Evolutionary conservation across 2,113 vertebrate species (phyloP), one percentile per base, ranked within the genome.

Genomic region (Lonchura striata): DNA sequence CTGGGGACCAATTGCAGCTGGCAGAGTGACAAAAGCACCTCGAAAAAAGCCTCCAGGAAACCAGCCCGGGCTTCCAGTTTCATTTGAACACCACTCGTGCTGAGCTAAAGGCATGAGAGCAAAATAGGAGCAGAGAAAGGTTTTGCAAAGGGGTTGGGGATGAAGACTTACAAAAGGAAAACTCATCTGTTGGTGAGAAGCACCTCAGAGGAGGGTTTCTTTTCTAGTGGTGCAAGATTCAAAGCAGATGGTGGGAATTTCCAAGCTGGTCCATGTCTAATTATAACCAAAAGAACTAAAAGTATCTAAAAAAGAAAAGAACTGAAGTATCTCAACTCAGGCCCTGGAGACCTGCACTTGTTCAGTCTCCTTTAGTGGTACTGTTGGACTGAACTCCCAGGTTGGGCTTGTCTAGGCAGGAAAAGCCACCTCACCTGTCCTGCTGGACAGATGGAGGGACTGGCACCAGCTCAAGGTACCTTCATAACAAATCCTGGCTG

Each of bases 191-290:
- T 30, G 44, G 31, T 5, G 10, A 74, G 27, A 60, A 13, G 54
- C 37, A 89, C 21, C 60, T 82, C 74, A 20, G 49, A 77, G 78
- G 28, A 61, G 30, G 10, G 50, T 50, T 74, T 30, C 63, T 69
- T 72, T 59, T 47, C 70, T 53, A 41, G 49, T 6, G 53, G 30
- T 25, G 20, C 57, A 46, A 57, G 7, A 41, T 33, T 87, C 57
- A 79, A 94, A 85, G 54, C 11, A 5, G 81, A 85, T 27, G 47
- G 70, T 72, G 78, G 84, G 78, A 95, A 89, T 92, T 95, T 94
- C 86, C 44, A 84, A 14, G 61, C 42, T n/a, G 35, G 52, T n/a
- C 76, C 66, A 2, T 65, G 66, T 53, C 78, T 87, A 72, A 82
- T 89, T 56, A 69, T 85, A 87, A 44, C 27, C 42, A 65, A 88